Evolutionary conservation across 2,888 invertebrate genomes (phyloP).

Genomic region (Lochmaea crataegi): DNA sequence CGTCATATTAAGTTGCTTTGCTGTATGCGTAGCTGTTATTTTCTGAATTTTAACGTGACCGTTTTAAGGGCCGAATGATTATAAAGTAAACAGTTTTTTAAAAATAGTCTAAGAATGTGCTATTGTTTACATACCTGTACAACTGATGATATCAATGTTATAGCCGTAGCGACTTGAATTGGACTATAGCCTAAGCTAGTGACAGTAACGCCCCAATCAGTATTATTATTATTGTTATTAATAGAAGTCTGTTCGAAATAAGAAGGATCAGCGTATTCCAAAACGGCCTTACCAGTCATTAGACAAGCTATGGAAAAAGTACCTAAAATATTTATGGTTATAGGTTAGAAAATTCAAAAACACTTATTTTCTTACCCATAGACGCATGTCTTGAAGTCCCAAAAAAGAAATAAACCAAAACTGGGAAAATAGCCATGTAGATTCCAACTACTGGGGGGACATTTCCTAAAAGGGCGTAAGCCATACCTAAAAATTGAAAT

Average conservation of each 20-base stretch:
- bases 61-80: too few species aligned
- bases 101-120: too few species aligned
- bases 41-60: too few species aligned
- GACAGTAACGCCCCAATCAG: conserved; percentile 11
- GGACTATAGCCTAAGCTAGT: conserved; percentile 61
- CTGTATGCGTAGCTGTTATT: too few species aligned
- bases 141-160: conserved; percentile 80
- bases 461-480: conserved; percentile 68
- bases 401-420: conserved; percentile 62
- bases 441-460: conserved; percentile 69
- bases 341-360: too few species aligned
- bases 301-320: conserved; percentile 90
- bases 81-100: too few species aligned
- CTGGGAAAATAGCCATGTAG: conserved; percentile 71
- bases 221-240: background rate
- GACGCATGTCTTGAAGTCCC: conserved; percentile 64
- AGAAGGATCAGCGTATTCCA: conserved; percentile 60
- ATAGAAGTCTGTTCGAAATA: conserved; percentile 44
- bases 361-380: conserved; percentile 57
- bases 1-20: too few species aligned
- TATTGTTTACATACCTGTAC: conserved; percentile 72
- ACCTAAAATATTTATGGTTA: conserved; percentile 62
- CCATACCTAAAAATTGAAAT: conserved; percentile 67
- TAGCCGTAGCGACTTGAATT: conserved; percentile 79
- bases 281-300: conserved; percentile 88